phyloP scores from a whole-genome alignment of 2,797 vertebrate genomes.

The Echeneis naucrates region DNA sequence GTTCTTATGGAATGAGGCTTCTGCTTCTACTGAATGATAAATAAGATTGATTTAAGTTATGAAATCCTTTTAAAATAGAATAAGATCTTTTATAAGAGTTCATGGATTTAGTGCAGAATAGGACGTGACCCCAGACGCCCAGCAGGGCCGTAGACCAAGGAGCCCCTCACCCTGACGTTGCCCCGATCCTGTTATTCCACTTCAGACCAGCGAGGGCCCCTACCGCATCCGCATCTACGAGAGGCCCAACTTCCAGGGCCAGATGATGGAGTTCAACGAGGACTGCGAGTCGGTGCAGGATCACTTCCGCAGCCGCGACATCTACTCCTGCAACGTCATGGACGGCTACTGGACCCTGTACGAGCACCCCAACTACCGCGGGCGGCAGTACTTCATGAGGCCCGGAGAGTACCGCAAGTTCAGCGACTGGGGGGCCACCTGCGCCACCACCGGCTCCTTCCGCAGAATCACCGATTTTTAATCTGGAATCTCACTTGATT shows the following conservation, averaged over 20 bases:
- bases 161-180: neutral
- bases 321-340: slow-evolving; percentile 81
- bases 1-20: neutral
- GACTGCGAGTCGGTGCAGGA: slow-evolving; percentile 80
- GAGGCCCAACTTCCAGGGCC: slow-evolving; percentile 80
- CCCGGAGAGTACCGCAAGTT: slow-evolving; percentile 81
- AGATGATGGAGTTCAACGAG: slow-evolving; percentile 82
- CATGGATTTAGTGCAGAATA: neutral
- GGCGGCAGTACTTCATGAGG: slow-evolving; percentile 81
- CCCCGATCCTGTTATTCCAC: neutral
- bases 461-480: slow-evolving; percentile 81
- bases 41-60: neutral
- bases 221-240: slow-evolving; percentile 79
- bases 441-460: slow-evolving; percentile 82
- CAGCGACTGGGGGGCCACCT: slow-evolving; percentile 78
- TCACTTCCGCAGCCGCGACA: slow-evolving; percentile 73
- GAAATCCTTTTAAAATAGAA: neutral
- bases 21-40: neutral
- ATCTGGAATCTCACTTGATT: slow-evolving; percentile 11
- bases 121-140: neutral
- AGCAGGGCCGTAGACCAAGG: neutral
- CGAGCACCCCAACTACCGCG: slow-evolving; percentile 76
- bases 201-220: slow-evolving; percentile 76
- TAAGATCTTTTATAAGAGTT: neutral
- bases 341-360: slow-evolving; percentile 83